phyloP scores from a whole-genome alignment of 2,797 vertebrate genomes.

The Hoplostethus mediterraneus region DNA sequence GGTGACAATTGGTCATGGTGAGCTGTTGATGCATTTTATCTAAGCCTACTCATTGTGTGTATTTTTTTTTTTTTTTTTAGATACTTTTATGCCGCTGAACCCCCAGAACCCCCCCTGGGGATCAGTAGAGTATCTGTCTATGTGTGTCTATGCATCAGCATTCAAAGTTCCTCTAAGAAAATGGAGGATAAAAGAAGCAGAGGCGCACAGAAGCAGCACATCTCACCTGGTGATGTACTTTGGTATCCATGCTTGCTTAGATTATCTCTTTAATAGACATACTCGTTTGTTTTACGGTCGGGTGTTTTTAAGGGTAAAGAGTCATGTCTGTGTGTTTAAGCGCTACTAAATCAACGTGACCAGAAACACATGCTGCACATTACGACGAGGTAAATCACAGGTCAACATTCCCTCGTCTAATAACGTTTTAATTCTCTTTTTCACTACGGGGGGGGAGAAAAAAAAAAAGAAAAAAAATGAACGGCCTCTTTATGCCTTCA shows the following conservation, averaged over 20 bases:
- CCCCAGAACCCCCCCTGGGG: conserved; percentile 12
- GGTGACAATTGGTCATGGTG: conserved; percentile 23
- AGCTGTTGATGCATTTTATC: conserved; percentile 41
- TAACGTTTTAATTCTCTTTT: neutral
- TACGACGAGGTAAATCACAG: neutral
- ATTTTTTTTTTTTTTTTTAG: too few relatives aligned
- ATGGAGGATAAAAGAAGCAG: neutral
- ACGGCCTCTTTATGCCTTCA: neutral
- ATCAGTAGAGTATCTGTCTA: too few relatives aligned
- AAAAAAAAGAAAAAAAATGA: too few relatives aligned
- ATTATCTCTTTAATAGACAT: neutral
- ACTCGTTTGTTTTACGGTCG: neutral
- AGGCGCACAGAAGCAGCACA: too few relatives aligned
- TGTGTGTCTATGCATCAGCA: neutral
- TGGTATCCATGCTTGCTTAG: neutral
- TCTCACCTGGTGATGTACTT: neutral
- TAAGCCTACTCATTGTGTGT: conserved; percentile 1
- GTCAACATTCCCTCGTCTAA: neutral
- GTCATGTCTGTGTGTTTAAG: neutral
- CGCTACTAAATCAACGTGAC: neutral
- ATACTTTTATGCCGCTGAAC: too few relatives aligned
- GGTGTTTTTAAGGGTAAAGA: neutral
- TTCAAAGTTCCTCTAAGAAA: neutral
- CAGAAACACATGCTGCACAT: neutral
- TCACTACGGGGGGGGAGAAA: neutral